Percentiles rank a stretch among this genome's conserved stretches.
Conservation (phyloP, 2,888 invertebrate genomes). For the Encarsia formosa region DNA sequence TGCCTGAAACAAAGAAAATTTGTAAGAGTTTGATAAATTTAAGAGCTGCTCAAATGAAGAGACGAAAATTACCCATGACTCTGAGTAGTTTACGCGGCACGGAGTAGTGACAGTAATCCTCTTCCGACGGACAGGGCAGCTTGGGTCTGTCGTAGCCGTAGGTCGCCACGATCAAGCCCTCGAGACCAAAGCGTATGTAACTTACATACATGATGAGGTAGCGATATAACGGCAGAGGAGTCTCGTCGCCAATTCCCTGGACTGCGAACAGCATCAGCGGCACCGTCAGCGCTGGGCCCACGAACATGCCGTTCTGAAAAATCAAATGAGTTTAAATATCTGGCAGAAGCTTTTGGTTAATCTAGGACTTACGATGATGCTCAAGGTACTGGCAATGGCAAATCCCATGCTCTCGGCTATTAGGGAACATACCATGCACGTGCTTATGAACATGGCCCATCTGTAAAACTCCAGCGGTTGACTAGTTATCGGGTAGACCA, state of each 20-base stretch:
- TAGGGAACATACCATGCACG: slow-evolving; percentile 68
- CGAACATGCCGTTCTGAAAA: slow-evolving; percentile 77
- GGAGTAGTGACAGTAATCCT: slow-evolving; percentile 69
- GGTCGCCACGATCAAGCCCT: slow-evolving; percentile 75
- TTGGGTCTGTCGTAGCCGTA: slow-evolving; percentile 73
- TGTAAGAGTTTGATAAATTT: not conserved
- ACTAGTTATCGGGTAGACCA: slow-evolving; percentile 71
- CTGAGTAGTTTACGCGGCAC: slow-evolving; percentile 71
- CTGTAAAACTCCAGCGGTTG: slow-evolving; percentile 71
- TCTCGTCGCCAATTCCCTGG: slow-evolving; percentile 75
- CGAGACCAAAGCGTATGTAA: slow-evolving; percentile 76
- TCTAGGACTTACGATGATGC: slow-evolving; percentile 65
- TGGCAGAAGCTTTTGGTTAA: too few species aligned
- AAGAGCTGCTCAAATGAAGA: not conserved
- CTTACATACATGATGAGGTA: slow-evolving; percentile 76
- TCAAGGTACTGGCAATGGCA: slow-evolving; percentile 69
- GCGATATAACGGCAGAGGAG: slow-evolving; percentile 70
- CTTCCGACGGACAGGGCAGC: slow-evolving; percentile 69
- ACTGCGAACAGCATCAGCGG: slow-evolving; percentile 85
- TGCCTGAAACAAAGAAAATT: slow-evolving; percentile 42
- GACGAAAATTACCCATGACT: slow-evolving; percentile 57
- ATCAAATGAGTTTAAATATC: too few species aligned
- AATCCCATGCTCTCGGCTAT: slow-evolving; percentile 77
- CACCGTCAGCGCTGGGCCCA: slow-evolving; percentile 82
- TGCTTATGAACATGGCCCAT: slow-evolving; percentile 64